phyloP scores from a whole-genome alignment of 2,113 vertebrate genomes.

The Fregetta grallaria region DNA sequence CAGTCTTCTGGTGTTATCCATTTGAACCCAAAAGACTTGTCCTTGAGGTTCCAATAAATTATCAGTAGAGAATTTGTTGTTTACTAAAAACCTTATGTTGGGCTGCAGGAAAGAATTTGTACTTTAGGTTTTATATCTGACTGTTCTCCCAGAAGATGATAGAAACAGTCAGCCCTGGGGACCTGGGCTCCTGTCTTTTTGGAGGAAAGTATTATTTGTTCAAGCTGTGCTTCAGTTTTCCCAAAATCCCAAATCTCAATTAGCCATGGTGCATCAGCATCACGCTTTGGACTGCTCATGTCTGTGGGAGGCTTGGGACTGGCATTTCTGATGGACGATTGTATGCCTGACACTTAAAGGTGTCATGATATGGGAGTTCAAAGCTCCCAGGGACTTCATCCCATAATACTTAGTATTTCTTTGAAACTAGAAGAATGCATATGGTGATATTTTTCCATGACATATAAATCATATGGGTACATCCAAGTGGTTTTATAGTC shows the following conservation, averaged over 20 bases:
- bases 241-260: background rate
- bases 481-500: background rate
- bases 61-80: background rate
- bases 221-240: background rate
- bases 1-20: background rate
- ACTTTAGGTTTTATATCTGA: background rate
- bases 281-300: background rate
- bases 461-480: background rate
- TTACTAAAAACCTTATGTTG: background rate
- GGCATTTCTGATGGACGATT: background rate
- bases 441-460: background rate
- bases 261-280: background rate
- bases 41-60: background rate
- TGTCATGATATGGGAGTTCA: background rate
- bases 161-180: background rate
- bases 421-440: background rate
- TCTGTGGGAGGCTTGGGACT: background rate
- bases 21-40: background rate
- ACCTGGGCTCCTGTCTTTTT: background rate
- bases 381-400: background rate
- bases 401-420: background rate
- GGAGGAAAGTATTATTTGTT: background rate
- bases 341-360: accelerated
- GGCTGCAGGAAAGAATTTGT: background rate
- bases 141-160: background rate